Evolutionary conservation across 2,113 vertebrate species (phyloP).

Genomic region (Fregetta grallaria): DNA sequence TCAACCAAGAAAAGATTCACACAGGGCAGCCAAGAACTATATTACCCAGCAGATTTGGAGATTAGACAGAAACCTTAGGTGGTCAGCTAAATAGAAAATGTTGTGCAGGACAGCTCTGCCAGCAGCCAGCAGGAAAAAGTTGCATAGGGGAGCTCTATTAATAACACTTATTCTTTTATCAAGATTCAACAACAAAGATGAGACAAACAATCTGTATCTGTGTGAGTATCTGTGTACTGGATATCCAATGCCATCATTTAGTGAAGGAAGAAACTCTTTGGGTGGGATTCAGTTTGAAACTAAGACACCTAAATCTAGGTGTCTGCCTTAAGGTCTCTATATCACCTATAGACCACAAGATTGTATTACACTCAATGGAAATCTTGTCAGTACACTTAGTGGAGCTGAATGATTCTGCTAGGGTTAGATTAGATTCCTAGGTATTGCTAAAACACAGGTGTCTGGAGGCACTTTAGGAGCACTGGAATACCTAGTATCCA

Average conservation of each 20-base stretch:
- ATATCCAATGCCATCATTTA: not conserved
- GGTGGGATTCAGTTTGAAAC: not conserved
- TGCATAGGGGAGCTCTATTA: not conserved
- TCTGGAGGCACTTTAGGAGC: not conserved
- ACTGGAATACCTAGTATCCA: not conserved
- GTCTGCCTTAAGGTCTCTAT: not conserved
- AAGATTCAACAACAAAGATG: not conserved
- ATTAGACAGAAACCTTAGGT: not conserved
- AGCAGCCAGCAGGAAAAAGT: not conserved
- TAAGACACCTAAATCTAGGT: not conserved
- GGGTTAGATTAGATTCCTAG: not conserved
- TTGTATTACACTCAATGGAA: not conserved
- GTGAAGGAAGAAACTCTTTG: not conserved
- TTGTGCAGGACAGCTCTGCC: not conserved
- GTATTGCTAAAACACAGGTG: not conserved
- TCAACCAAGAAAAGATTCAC: not conserved
- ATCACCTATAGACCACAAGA: not conserved
- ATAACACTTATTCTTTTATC: not conserved
- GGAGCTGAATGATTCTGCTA: not conserved
- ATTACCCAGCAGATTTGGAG: not conserved
- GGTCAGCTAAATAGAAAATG: conserved; percentile 29
- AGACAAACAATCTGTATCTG: not conserved
- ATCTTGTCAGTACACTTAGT: not conserved
- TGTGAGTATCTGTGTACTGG: not conserved
- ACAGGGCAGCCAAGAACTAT: not conserved